Evolutionary conservation across 92 coral and sea anemone species (phyloP).

Genomic region (Plumapathes pennacea): DNA sequence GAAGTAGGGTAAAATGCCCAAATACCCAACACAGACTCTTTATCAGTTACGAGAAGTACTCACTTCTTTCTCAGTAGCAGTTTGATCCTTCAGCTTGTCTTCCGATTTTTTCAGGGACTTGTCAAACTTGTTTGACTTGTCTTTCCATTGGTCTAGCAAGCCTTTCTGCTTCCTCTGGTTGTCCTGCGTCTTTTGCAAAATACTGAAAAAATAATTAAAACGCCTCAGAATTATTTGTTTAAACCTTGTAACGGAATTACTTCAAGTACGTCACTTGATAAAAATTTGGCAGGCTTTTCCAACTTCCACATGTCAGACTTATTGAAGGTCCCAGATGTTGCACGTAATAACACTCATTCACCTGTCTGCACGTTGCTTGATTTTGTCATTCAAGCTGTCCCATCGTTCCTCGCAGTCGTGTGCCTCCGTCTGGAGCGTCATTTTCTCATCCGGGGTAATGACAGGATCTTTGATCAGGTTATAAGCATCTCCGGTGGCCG

Average conservation of each 20-base stretch:
- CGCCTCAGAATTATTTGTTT: no score
- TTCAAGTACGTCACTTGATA: no score
- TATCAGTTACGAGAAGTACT: no score
- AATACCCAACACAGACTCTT: no score
- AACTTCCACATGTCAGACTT: no score
- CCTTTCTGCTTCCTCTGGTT: constrained; percentile 69
- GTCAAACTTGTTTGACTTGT: constrained; percentile 63
- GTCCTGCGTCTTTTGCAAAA: constrained; percentile 42
- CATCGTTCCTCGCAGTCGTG: constrained; percentile 74
- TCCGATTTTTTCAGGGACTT: constrained; percentile 62
- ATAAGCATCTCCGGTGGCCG: constrained; percentile 50
- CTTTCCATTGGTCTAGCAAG: constrained; percentile 70
- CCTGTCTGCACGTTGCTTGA: constrained; percentile 60
- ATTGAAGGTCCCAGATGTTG: no score
- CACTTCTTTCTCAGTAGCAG: constrained; percentile 39
- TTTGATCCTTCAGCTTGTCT: constrained; percentile 58
- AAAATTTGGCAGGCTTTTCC: no score
- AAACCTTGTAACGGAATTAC: no score
- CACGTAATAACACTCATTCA: constrained; percentile 3
- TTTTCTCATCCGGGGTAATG: constrained; percentile 62
- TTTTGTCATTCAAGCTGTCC: constrained; percentile 72
- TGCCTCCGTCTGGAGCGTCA: constrained; percentile 51
- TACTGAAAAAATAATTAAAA: no score
- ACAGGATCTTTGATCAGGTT: constrained; percentile 60
- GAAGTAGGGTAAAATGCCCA: no score